phyloP scores from a whole-genome alignment of 2,888 invertebrate species.

The Diaphora mendica region DNA sequence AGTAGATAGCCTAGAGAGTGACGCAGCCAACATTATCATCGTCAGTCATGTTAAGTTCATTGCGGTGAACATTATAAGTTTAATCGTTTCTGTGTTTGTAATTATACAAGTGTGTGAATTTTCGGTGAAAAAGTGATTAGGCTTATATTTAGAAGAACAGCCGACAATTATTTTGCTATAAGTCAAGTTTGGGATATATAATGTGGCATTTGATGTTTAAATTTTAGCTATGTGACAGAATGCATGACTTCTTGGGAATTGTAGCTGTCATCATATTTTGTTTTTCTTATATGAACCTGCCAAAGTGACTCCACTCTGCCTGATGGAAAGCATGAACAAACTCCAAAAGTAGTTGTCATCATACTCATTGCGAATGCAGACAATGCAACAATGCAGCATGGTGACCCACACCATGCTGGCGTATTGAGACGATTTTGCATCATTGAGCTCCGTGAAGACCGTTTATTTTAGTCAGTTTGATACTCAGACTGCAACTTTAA shows the following conservation, averaged over 20 bases:
- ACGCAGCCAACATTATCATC: conserved; percentile 3
- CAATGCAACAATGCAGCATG: too few relatives aligned
- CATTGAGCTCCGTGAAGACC: not conserved
- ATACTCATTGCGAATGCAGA: too few relatives aligned
- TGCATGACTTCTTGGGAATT: not conserved
- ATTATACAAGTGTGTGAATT: conserved; percentile 13
- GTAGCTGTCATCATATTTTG: too few relatives aligned
- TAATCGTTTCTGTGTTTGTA: conserved; percentile 12
- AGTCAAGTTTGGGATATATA: not conserved
- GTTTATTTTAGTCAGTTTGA: not conserved
- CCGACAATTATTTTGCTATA: not conserved
- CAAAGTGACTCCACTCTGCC: too few relatives aligned
- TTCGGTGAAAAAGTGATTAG: conserved; percentile 13
- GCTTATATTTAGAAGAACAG: not conserved
- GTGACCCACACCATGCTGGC: too few relatives aligned
- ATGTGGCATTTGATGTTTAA: too few relatives aligned
- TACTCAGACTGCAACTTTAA: not conserved
- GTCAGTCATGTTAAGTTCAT: conserved; percentile 6
- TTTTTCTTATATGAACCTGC: too few relatives aligned
- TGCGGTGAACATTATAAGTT: conserved; percentile 7
- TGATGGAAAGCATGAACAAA: too few relatives aligned
- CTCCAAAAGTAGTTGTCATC: too few relatives aligned
- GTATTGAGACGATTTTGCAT: not conserved
- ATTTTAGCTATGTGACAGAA: too few relatives aligned
- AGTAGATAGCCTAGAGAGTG: not conserved